phyloP scores from a whole-genome alignment of 2,888 invertebrate species.

The Euspilapteryx auroguttella region DNA sequence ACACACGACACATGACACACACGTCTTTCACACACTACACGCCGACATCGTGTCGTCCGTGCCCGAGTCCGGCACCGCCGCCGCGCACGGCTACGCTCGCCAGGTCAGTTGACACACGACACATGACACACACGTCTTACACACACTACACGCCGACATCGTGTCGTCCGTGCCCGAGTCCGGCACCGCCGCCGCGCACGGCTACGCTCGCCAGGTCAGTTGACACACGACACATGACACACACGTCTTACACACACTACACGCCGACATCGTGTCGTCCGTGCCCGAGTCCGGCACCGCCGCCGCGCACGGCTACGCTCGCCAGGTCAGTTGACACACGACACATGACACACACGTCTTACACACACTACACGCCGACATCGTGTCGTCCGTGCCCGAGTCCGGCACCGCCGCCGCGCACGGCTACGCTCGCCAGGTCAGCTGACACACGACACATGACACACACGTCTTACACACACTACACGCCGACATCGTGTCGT shows the following conservation, averaged over 20 bases:
- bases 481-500: conserved; percentile 95
- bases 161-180: too few relatives aligned
- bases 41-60: conserved; percentile 97
- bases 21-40: conserved; percentile 25
- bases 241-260: neutral
- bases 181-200: too few relatives aligned
- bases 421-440: too few relatives aligned
- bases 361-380: too few relatives aligned
- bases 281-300: conserved; percentile 98
- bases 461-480: neutral
- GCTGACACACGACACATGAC: too few relatives aligned
- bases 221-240: too few relatives aligned
- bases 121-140: too few relatives aligned
- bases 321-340: conserved; percentile 64
- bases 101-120: conserved; percentile 59
- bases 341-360: neutral
- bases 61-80: conserved; percentile 96
- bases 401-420: too few relatives aligned
- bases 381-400: too few relatives aligned
- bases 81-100: conserved; percentile 92
- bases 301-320: conserved; percentile 93
- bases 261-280: conserved; percentile 95
- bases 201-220: too few relatives aligned
- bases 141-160: too few relatives aligned
- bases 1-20: too few relatives aligned